phyloP scores from a whole-genome alignment of 2,113 vertebrate species.

The Ceratotherium simum region DNA sequence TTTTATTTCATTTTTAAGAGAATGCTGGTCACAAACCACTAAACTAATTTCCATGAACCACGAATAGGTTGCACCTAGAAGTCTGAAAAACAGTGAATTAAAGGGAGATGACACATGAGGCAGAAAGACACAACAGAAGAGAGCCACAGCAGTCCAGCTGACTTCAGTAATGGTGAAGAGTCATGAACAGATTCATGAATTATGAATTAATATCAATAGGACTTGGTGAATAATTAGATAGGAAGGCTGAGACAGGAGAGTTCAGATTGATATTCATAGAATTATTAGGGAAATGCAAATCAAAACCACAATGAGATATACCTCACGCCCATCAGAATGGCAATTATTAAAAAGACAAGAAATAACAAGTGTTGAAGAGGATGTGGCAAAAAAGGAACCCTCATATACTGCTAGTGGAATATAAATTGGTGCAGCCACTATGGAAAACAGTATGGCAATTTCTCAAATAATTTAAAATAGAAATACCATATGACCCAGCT shows the following conservation, averaged over 20 bases:
- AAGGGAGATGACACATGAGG: neutral
- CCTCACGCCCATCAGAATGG: too few relatives aligned
- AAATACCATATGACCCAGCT: too few relatives aligned
- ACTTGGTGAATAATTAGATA: neutral
- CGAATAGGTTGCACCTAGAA: neutral
- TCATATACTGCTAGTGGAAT: too few relatives aligned
- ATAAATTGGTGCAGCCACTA: too few relatives aligned
- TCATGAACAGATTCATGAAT: neutral
- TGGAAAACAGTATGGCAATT: too few relatives aligned
- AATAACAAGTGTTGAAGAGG: too few relatives aligned
- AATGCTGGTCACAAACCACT: neutral
- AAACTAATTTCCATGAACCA: neutral
- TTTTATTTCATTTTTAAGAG: conserved; percentile 13
- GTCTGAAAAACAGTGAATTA: neutral
- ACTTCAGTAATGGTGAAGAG: neutral
- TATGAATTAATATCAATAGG: neutral
- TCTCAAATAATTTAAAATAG: too few relatives aligned
- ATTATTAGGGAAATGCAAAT: too few relatives aligned
- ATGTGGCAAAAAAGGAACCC: too few relatives aligned
- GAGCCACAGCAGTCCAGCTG: neutral
- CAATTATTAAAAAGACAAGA: too few relatives aligned
- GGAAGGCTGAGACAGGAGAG: neutral
- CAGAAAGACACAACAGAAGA: neutral
- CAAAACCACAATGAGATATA: too few relatives aligned
- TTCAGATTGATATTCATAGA: neutral